phyloP scores from a whole-genome alignment of 1,140 invertebrate species.

The Tetranychus urticae region DNA sequence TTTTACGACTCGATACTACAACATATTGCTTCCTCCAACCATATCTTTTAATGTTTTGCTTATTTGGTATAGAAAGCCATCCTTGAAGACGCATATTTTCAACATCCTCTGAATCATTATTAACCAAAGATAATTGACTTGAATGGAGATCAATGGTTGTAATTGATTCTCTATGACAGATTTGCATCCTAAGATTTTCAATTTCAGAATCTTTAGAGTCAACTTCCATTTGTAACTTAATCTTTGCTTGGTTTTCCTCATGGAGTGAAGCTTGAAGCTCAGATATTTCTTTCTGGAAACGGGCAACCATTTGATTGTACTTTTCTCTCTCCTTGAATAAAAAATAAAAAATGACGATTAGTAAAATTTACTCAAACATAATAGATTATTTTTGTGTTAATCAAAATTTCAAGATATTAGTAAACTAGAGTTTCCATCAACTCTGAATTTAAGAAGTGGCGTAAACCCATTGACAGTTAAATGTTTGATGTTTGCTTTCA shows the following conservation, averaged over 20 bases:
- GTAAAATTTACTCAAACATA: too few relatives aligned
- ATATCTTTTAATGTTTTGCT: constrained; percentile 78
- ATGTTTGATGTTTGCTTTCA: too few relatives aligned
- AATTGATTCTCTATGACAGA: background rate
- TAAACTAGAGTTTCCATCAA: too few relatives aligned
- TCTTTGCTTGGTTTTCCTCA: constrained; percentile 39
- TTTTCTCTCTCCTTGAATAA: constrained; percentile 51
- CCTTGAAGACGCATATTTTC: constrained; percentile 57
- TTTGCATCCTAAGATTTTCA: constrained; percentile 37
- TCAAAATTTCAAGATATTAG: too few relatives aligned
- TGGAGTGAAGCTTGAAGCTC: constrained; percentile 44
- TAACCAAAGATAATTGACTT: background rate
- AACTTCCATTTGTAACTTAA: constrained; percentile 74
- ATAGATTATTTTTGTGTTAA: too few relatives aligned
- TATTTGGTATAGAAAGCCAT: constrained; percentile 81
- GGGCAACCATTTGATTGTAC: constrained; percentile 56
- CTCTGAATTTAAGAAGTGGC: too few relatives aligned
- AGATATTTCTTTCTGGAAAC: constrained; percentile 59
- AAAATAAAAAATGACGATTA: background rate
- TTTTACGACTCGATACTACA: constrained; percentile 84
- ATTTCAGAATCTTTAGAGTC: constrained; percentile 90
- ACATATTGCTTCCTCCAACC: constrained; percentile 95
- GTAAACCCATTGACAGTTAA: too few relatives aligned
- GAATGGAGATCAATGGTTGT: background rate
- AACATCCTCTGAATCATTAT: constrained; percentile 1